phyloP scores from a whole-genome alignment of 2,113 vertebrate species.

The Aramus guarauna region DNA sequence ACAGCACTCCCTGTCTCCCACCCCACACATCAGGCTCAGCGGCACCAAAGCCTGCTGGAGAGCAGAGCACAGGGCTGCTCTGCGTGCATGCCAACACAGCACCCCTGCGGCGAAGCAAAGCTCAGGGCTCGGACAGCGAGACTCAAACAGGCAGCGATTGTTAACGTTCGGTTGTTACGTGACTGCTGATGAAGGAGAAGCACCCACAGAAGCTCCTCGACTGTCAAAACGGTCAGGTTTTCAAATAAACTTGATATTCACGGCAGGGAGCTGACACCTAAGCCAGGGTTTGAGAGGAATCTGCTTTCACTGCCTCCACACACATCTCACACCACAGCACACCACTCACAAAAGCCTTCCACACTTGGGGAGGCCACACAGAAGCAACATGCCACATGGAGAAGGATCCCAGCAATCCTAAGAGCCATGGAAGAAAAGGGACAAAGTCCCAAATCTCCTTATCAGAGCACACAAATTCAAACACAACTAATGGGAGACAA shows the following conservation, averaged over 20 bases:
- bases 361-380: background rate
- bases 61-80: background rate
- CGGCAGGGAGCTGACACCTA: background rate
- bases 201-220: background rate
- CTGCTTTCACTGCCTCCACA: background rate
- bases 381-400: accelerated
- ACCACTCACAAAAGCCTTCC: accelerated
- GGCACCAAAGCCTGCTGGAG: background rate
- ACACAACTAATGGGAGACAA: background rate
- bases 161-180: background rate
- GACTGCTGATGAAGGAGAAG: background rate
- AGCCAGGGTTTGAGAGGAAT: background rate
- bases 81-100: no score
- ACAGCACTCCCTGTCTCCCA: background rate
- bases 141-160: background rate
- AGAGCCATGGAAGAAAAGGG: background rate
- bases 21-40: background rate
- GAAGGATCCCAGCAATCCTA: background rate
- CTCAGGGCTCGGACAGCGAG: background rate
- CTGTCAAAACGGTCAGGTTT: background rate
- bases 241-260: background rate
- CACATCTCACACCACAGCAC: background rate
- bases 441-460: background rate
- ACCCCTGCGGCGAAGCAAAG: background rate
- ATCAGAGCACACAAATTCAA: background rate